Base-by-base conservation (phyloP, 2,113 vertebrate genomes). In the Pedionomus torquatus region DNA sequence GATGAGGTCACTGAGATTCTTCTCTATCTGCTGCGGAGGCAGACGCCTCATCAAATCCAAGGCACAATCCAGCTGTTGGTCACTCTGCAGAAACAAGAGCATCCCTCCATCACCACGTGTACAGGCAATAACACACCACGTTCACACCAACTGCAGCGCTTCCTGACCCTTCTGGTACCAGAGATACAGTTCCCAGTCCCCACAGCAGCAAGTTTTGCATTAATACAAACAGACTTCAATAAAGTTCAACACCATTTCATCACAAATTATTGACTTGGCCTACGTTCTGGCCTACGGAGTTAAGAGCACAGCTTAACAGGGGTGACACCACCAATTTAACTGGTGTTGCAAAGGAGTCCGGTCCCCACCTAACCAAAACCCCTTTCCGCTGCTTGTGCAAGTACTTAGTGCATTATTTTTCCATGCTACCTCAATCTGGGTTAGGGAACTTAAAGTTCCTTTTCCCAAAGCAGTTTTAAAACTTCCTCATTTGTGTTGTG, bases 31-130 rank as follows among this genome's bases (percentile, higher is more conserved):
- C 98, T 99, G 99, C 0, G 99, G 99, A 98, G 99, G 99, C 98
- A 99, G 98, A 90, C 99, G 99, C 98, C 99, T 99, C 99, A 99
- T 99, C 97, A 99, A 98, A 97, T 99, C 99, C 98, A 99, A 99
- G 98, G 99, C 99, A 99, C 99, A 99, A 97, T 99, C 99, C 96
- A 99, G 98, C 98, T 99, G 99, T 97, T 99, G 99, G 91, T 99
- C 99, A 98, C 98, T 99, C 99, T 99, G 98, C 11, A 46, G 69
- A 90, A 43, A 81, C 10, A 96, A 95, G 31, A 93, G 31, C 39
- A 87, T 58, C 11, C 39, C 54, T 78, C 6, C 3, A 21, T 90
- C 78, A 43, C 54, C 15, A n/a, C 3, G 5, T 3, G 23, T 0
- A 51, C 24, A 83, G 61, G 49, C 7, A 76, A 41, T 5, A 48